Evolutionary conservation across 2,113 vertebrate genomes (phyloP), one percentile per base, ranked within the genome.

Genomic region (Neolamprologus sp.): DNA sequence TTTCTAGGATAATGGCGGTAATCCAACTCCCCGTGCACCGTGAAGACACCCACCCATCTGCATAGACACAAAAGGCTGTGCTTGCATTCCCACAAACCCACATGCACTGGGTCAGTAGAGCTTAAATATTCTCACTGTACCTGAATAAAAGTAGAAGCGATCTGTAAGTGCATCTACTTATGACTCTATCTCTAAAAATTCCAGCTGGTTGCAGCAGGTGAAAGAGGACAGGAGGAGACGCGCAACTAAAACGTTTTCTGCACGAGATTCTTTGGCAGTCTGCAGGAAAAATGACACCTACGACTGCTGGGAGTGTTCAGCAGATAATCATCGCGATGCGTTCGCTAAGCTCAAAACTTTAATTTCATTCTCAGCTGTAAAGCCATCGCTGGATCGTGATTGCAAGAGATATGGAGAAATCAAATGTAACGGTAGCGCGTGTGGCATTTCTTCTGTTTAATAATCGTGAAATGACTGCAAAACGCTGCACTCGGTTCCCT

Each of bases 331-430:
- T 21, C 26, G 63, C 3, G 26, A 87, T 83, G 23, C 11, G 33
- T 84, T 92, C 65, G 40, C 81, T 4, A 45, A 81, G 49, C 65
- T 88, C 73, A 14, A 84, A 85, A 80, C 71, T 81, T 73, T 88
- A 84, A 85, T 90, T 91, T 88, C 37, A 80, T 83, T 87, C 37
- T 73, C 78, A 23, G 81, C 82, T 81, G 51, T 75, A 73, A 87
- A 92, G 60, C 42, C 45, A 63, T 68, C 71, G 23, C 35, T 33
- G 9, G 35, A 84, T 63, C 45, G 28, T 73, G 82, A 92, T 75
- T 57, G 55, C 11, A 35, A 84, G 68, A 79, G 84, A 82, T 23
- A 40, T 4, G 51, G 65, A 87, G 85, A 81, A 88, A 92, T 90
- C 81, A 85, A 88, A 93, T 80, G 68, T 63, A 80, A 85, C 57